A percentile compares a stretch with the other conserved stretches of the same genome.
These are phyloP conservation scores for Fulmarus glacialis DNA, from an alignment of 2,113 vertebrate species.

Conservation along the genomic window DNA sequence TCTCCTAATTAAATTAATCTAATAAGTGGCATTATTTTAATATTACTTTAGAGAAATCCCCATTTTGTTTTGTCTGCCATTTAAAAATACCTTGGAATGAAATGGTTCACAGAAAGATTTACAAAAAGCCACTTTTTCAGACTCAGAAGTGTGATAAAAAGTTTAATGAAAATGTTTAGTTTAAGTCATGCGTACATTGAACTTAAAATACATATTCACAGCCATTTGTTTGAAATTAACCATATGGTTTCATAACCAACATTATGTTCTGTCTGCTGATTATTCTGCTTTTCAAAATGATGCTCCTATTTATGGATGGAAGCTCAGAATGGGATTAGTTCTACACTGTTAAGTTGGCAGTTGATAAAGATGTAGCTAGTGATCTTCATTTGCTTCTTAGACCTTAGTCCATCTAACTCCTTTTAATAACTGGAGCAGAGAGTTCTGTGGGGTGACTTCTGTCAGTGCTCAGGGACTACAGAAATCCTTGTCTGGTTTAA, in stretches of 20 bases:
- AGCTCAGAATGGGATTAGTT: background rate
- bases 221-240: background rate
- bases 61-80: background rate
- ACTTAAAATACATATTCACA: background rate
- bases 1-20: constrained; percentile 5
- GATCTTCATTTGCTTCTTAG: background rate
- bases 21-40: background rate
- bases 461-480: background rate
- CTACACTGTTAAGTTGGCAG: background rate
- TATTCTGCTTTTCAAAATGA: background rate
- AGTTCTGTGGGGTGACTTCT: background rate
- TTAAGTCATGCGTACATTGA: fast-evolving
- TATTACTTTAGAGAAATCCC: background rate
- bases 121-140: background rate
- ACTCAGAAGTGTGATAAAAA: background rate
- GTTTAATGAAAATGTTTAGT: background rate
- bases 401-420: background rate
- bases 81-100: background rate
- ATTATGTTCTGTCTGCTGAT: background rate
- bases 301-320: background rate
- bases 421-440: background rate
- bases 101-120: background rate
- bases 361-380: background rate
- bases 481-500: background rate
- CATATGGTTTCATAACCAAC: background rate